Conservation (phyloP, 2,888 invertebrate genomes). For the Geophilus truncorum region DNA sequence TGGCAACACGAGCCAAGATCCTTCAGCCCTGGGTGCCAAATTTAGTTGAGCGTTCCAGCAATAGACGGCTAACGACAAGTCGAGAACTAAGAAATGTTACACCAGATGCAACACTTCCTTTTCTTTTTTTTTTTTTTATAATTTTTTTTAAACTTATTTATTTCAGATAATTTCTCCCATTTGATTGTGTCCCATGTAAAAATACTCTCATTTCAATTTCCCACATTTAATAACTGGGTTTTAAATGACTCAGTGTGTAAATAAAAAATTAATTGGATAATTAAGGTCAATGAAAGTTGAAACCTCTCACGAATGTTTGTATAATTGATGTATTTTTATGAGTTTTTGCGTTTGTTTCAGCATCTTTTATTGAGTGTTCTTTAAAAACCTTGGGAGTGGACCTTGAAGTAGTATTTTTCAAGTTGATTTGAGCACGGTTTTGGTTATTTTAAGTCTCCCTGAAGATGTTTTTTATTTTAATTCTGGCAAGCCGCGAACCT, state of each 20-base stretch:
- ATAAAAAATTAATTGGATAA: neutral
- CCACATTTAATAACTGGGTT: neutral
- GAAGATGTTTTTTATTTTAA: neutral
- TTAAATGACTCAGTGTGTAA: too few relatives aligned
- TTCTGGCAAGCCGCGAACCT: neutral
- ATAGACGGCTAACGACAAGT: constrained; percentile 11
- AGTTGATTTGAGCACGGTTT: neutral
- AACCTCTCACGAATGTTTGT: too few relatives aligned
- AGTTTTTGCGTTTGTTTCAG: neutral
- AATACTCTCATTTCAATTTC: neutral
- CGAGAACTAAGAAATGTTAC: constrained; percentile 1
- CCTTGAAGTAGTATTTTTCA: neutral
- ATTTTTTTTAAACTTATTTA: neutral
- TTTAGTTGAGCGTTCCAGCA: constrained; percentile 15
- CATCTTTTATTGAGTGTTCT: neutral
- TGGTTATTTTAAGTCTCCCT: neutral
- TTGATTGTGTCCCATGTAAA: too few relatives aligned
- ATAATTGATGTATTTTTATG: too few relatives aligned
- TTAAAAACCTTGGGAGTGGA: neutral
- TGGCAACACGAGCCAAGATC: neutral
- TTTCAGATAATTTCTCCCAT: too few relatives aligned
- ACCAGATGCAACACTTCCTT: neutral
- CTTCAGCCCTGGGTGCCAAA: constrained; percentile 15
- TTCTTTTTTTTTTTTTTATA: neutral
- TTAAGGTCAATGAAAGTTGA: neutral